These are phyloP conservation scores for Abrostola triplasia DNA, from an alignment of 2,888 invertebrate species.

Conservation along the genomic window DNA sequence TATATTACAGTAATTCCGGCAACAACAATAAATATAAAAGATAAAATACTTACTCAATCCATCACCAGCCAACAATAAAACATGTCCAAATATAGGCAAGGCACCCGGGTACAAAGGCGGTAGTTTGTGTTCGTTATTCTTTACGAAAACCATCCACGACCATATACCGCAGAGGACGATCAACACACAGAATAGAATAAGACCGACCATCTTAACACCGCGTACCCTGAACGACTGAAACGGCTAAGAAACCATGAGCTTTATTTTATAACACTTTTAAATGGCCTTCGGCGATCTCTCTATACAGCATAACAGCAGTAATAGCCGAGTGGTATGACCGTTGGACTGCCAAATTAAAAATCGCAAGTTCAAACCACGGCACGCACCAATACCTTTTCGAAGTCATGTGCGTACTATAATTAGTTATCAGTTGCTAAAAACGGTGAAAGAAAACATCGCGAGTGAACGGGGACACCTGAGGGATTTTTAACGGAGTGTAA, in stretches of 20 bases:
- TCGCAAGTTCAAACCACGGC: too few species aligned
- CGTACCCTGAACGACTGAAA: not conserved
- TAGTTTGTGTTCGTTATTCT: slow-evolving; percentile 20
- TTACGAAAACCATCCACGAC: slow-evolving; percentile 31
- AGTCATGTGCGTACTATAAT: too few species aligned
- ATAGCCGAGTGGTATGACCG: too few species aligned
- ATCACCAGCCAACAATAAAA: slow-evolving; percentile 40
- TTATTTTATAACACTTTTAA: slow-evolving; percentile 12
- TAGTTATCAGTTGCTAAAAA: too few species aligned
- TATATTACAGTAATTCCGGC: too few species aligned
- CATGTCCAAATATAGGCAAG: slow-evolving; percentile 45
- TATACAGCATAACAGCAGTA: too few species aligned
- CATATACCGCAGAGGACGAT: slow-evolving; percentile 26
- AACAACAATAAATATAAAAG: not conserved
- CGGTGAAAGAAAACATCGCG: too few species aligned
- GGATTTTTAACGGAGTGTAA: too few species aligned
- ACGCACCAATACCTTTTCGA: too few species aligned
- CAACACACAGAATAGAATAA: slow-evolving; percentile 27
- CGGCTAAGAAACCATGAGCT: not conserved
- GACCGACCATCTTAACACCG: slow-evolving; percentile 28
- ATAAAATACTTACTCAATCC: slow-evolving; percentile 42
- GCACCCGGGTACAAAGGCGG: slow-evolving; percentile 45
- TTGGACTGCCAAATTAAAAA: too few species aligned
- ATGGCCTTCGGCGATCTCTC: slow-evolving; percentile 15
- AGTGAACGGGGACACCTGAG: too few species aligned